Percentiles rank a stretch among this genome's conserved stretches.
These are phyloP conservation scores for Nycticebus coucang DNA, from an alignment of 2,113 vertebrate genomes.

Conservation along the genomic window DNA sequence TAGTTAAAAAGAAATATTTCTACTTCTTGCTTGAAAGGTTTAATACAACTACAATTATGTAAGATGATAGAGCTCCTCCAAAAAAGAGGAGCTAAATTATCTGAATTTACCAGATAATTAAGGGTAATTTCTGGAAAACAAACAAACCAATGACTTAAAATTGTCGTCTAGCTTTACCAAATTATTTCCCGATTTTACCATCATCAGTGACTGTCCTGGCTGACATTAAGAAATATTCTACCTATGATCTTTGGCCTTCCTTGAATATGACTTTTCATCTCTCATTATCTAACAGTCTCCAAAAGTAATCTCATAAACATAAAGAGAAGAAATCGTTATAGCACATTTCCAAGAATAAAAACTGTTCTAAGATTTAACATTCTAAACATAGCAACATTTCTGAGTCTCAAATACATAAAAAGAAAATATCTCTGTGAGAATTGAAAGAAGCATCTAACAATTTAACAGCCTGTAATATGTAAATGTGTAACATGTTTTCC, in stretches of 20 bases:
- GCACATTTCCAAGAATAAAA: neutral
- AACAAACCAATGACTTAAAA: neutral
- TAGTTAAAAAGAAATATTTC: neutral
- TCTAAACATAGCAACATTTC: conserved; percentile 23
- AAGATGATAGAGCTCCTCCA: neutral
- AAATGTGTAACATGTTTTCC: conserved; percentile 72
- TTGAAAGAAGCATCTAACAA: conserved; percentile 50
- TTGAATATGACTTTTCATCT: neutral
- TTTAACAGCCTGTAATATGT: conserved; percentile 60
- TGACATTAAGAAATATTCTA: neutral
- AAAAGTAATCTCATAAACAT: neutral
- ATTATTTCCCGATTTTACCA: neutral
- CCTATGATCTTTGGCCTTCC: neutral
- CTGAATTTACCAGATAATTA: neutral
- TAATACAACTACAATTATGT: neutral
- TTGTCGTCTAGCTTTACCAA: neutral
- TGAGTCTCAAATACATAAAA: conserved; percentile 25
- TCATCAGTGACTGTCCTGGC: neutral
- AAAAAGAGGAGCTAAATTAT: neutral
- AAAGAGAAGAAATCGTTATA: neutral
- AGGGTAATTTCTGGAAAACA: conserved; percentile 7
- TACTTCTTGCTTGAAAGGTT: conserved; percentile 1
- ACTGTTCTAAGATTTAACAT: conserved; percentile 2
- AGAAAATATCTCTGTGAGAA: neutral
- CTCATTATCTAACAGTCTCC: neutral